Conservation (phyloP, 2,797 vertebrate species). For the Holocentrus rufus region DNA sequence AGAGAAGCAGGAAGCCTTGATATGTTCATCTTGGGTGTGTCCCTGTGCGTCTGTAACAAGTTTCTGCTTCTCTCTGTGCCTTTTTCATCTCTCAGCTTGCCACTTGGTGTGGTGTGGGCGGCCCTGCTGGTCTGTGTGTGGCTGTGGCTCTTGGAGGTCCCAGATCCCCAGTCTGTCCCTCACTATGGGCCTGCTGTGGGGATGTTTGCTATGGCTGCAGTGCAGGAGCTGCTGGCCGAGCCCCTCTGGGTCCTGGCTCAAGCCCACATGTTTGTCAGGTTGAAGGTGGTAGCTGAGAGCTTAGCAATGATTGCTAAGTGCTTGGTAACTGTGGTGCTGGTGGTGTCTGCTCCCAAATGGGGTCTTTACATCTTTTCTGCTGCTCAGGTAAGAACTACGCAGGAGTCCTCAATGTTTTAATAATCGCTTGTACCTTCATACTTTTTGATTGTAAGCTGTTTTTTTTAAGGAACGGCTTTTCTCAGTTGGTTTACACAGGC, state of each 20-base stretch:
- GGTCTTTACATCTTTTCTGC: slow-evolving; percentile 93
- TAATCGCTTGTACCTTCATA: not conserved
- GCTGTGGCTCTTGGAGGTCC: slow-evolving; percentile 90
- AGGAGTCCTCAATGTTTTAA: not conserved
- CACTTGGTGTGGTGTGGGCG: slow-evolving; percentile 90
- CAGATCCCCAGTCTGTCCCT: slow-evolving; percentile 86
- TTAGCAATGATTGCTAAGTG: slow-evolving; percentile 91
- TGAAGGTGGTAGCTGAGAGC: slow-evolving; percentile 95
- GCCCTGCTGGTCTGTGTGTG: slow-evolving; percentile 88
- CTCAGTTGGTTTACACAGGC: slow-evolving; percentile 88
- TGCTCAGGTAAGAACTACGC: slow-evolving; percentile 86
- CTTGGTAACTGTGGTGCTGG: slow-evolving; percentile 85
- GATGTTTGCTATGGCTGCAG: slow-evolving; percentile 88
- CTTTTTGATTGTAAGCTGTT: slow-evolving; percentile 17
- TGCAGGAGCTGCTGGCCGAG: slow-evolving; percentile 93
- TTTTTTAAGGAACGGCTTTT: slow-evolving; percentile 21
- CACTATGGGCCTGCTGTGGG: slow-evolving; percentile 89
- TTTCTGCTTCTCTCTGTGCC: not conserved
- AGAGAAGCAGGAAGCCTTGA: not conserved
- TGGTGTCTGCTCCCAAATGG: slow-evolving; percentile 87
- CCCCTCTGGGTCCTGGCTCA: slow-evolving; percentile 96
- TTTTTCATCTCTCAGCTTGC: slow-evolving; percentile 81
- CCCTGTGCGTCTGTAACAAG: not conserved
- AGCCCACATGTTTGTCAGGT: slow-evolving; percentile 91
- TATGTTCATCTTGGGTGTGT: not conserved